Conservation (phyloP, 2,888 invertebrate genomes). For the Noctuana brunneofusca region DNA sequence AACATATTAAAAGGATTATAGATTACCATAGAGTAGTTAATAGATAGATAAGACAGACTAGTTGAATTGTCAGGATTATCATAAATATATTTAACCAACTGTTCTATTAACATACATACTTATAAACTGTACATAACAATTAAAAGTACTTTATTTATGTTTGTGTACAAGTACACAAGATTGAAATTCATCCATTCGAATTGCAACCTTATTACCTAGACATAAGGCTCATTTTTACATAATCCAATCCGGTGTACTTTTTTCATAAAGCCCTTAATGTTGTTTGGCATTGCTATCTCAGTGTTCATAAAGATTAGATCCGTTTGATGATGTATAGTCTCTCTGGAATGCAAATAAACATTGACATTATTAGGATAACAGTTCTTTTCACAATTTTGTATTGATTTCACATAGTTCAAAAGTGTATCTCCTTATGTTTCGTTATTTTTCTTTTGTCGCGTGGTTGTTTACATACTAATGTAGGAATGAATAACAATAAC, state of each 20-base stretch:
- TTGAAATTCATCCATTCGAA: not conserved
- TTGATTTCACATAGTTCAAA: not conserved
- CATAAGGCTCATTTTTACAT: constrained; percentile 4
- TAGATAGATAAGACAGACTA: too few relatives aligned
- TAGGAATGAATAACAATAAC: too few relatives aligned
- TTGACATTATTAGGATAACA: constrained; percentile 21
- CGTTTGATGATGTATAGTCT: constrained; percentile 26
- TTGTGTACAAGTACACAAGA: not conserved
- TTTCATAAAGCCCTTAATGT: not conserved
- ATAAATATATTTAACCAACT: not conserved
- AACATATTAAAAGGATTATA: too few relatives aligned
- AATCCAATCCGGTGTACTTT: not conserved
- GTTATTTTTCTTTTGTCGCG: too few relatives aligned
- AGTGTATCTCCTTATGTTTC: too few relatives aligned
- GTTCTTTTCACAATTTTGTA: not conserved
- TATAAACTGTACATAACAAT: constrained; percentile 1
- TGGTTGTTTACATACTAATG: too few relatives aligned
- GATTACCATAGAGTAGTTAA: too few relatives aligned
- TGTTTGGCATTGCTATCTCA: constrained; percentile 16
- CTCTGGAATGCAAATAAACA: constrained; percentile 33
- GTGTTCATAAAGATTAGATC: constrained; percentile 20
- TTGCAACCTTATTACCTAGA: constrained; percentile 7
- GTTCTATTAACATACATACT: not conserved
- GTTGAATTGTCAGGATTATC: too few relatives aligned
- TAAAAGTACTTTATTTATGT: not conserved